Conservation (phyloP, 2,888 invertebrate species). For the Cephalotes varians region DNA sequence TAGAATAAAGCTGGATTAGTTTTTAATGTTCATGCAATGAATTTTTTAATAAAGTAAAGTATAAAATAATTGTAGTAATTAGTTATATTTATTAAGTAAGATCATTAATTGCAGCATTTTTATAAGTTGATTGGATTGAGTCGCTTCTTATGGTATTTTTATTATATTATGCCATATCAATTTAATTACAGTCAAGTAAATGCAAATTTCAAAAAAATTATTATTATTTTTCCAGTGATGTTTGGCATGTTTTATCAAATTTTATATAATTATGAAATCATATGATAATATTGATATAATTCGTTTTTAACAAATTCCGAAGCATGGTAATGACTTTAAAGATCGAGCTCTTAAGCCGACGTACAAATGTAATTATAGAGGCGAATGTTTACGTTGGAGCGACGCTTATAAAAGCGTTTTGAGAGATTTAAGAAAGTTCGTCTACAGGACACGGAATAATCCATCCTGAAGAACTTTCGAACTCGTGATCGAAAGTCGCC, state of each 20-base stretch:
- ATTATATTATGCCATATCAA: neutral
- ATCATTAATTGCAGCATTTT: neutral
- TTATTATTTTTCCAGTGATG: neutral
- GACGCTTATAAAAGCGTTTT: conserved; percentile 60
- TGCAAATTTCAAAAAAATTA: neutral
- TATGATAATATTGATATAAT: conserved; percentile 28
- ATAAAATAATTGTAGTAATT: neutral
- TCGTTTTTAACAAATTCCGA: conserved; percentile 39
- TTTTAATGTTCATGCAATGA: neutral
- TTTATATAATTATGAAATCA: conserved; percentile 4
- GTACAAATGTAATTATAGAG: conserved; percentile 60
- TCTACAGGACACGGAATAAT: conserved; percentile 19
- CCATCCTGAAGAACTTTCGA: conserved; percentile 25
- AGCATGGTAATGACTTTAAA: conserved; percentile 61
- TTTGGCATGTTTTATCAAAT: neutral
- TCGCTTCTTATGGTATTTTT: neutral
- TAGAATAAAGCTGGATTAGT: neutral
- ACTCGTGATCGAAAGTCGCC: conserved; percentile 12
- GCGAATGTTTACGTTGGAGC: conserved; percentile 65
- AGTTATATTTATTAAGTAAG: neutral
- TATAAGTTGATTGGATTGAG: neutral
- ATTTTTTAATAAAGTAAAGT: neutral
- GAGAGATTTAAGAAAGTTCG: conserved; percentile 51
- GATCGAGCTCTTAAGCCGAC: conserved; percentile 54
- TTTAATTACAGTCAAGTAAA: neutral